A percentile compares a stretch with the other conserved stretches of the same genome.
Conservation (phyloP, 2,888 invertebrate species). For the Zootermopsis nevadensis region DNA sequence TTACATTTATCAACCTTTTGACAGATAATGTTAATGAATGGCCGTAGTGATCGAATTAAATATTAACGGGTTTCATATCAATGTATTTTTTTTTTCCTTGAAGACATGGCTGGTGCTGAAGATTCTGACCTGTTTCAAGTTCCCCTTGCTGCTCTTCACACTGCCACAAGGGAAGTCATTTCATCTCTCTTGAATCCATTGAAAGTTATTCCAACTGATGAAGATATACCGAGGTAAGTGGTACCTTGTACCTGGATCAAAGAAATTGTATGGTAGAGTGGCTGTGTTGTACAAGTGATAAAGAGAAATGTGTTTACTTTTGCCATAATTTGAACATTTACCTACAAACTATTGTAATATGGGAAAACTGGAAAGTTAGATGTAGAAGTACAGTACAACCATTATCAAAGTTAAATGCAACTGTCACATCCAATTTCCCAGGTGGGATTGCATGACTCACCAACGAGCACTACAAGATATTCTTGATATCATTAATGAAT, state of each 20-base stretch:
- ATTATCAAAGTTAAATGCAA: not conserved
- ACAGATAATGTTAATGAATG: not conserved
- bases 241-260: not conserved
- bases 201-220: constrained; percentile 74
- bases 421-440: not conserved
- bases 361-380: not conserved
- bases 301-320: not conserved
- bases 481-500: too few relatives aligned
- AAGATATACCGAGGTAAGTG: constrained; percentile 66
- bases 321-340: not conserved
- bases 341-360: not conserved
- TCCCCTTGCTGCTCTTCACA: constrained; percentile 55
- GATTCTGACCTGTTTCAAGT: constrained; percentile 39
- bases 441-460: too few relatives aligned
- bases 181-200: constrained; percentile 73
- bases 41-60: not conserved
- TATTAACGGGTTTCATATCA: not conserved
- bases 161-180: constrained; percentile 66
- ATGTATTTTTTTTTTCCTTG: not conserved
- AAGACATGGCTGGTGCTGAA: constrained; percentile 38
- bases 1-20: not conserved
- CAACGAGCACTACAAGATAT: too few relatives aligned
- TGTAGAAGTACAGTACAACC: not conserved
- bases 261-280: not conserved
- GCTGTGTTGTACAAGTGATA: not conserved